A percentile compares a stretch with the other conserved stretches of the same genome.
These are phyloP conservation scores for Orchestes rusci DNA, from an alignment of 2,888 invertebrate genomes.

Conservation along the genomic window DNA sequence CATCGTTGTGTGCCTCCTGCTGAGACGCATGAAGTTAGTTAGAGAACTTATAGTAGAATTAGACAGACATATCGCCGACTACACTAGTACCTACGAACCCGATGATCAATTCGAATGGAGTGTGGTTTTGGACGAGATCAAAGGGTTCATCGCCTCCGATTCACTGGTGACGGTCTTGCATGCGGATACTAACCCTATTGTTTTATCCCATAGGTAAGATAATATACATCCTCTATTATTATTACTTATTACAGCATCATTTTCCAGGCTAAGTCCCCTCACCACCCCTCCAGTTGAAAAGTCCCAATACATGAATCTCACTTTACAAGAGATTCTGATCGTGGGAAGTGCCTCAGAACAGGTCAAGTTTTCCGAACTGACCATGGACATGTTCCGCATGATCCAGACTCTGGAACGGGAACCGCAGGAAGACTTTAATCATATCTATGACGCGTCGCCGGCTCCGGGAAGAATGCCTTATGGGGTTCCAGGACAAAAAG, in stretches of 20 bases:
- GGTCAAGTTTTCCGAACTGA: slow-evolving; percentile 93
- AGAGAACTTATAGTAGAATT: slow-evolving; percentile 86
- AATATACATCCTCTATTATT: no score
- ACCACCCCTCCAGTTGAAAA: slow-evolving; percentile 85
- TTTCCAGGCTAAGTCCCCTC: slow-evolving; percentile 65
- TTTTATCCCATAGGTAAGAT: slow-evolving; percentile 74
- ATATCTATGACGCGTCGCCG: slow-evolving; percentile 64
- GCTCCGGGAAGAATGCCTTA: slow-evolving; percentile 59
- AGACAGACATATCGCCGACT: slow-evolving; percentile 90
- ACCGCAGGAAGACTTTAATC: slow-evolving; percentile 74
- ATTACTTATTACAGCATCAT: slow-evolving; percentile 6
- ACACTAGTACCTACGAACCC: slow-evolving; percentile 92
- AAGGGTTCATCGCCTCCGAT: slow-evolving; percentile 90
- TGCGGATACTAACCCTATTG: slow-evolving; percentile 77
- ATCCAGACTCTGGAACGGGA: slow-evolving; percentile 91
- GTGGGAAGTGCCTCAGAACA: slow-evolving; percentile 91
- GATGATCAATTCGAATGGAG: slow-evolving; percentile 96
- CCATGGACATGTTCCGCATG: slow-evolving; percentile 97
- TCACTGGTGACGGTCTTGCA: slow-evolving; percentile 82
- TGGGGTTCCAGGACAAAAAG: slow-evolving; percentile 41
- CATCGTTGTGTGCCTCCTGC: slow-evolving; percentile 89
- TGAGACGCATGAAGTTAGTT: slow-evolving; percentile 90
- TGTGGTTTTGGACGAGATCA: slow-evolving; percentile 87
- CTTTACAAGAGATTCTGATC: slow-evolving; percentile 88
- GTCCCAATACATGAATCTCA: slow-evolving; percentile 76